These are phyloP conservation scores for Garra rufa DNA, from an alignment of 2,113 vertebrate species.

Conservation along the genomic window DNA sequence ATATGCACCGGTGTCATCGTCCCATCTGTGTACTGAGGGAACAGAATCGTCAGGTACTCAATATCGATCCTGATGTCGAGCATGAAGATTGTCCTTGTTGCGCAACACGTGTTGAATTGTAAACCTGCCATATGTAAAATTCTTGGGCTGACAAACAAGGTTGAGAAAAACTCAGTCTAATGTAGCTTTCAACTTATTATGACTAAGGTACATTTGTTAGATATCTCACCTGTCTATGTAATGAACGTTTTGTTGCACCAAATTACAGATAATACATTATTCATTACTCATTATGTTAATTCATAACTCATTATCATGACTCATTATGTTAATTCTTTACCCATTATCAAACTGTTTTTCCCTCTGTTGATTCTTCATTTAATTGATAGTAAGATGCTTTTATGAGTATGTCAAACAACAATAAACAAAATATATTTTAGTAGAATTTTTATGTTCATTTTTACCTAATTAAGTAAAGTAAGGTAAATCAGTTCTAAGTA, in stretches of 20 bases:
- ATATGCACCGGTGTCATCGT: background rate
- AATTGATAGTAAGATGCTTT: background rate
- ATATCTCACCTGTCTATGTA: background rate
- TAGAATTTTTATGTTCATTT: background rate
- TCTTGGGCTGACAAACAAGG: background rate
- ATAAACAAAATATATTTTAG: too few relatives aligned
- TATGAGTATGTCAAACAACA: background rate
- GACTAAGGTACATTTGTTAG: background rate
- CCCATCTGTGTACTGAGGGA: background rate
- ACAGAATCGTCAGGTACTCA: background rate
- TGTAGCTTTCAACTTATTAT: constrained; percentile 2
- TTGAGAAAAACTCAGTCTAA: background rate
- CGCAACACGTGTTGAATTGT: background rate
- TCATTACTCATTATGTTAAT: constrained; percentile 22
- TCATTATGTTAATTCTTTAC: constrained; percentile 1
- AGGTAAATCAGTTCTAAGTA: background rate
- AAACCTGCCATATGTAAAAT: background rate
- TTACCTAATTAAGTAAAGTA: background rate
- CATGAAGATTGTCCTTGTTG: constrained; percentile 8
- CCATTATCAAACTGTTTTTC: constrained; percentile 11
- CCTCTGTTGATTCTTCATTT: background rate
- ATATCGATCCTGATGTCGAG: constrained; percentile 15
- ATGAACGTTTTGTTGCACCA: constrained; percentile 1
- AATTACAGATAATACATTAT: constrained; percentile 23
- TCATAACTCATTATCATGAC: background rate